Base-by-base conservation (phyloP, 64 coral and sea anemone species). In the Pachyseris speciosa region DNA sequence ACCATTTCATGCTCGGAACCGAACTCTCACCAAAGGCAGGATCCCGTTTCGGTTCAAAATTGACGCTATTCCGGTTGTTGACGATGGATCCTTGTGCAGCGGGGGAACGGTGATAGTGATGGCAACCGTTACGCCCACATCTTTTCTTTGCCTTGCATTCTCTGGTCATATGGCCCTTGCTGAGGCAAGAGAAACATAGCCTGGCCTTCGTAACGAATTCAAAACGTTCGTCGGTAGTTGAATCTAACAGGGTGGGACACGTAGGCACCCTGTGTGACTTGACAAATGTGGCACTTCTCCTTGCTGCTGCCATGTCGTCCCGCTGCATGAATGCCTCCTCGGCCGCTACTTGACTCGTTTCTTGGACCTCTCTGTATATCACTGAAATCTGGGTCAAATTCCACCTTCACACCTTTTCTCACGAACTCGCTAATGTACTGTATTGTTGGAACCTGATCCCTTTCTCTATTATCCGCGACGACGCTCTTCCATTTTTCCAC, bases 331-430 rank as follows among this genome's bases (percentile, higher is more conserved):
- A 68, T 34, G 6, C 65, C 65, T 20, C 20, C 20, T 68, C 65
- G 5, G 5, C 32, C 65, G n/a, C n/a, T n/a, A n/a, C n/a, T n/a
- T n/a, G n/a, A n/a, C n/a, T n/a, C n/a, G n/a, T n/a, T n/a, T n/a
- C n/a, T n/a, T n/a, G n/a, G n/a, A n/a, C n/a, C n/a, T n/a, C n/a
- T n/a, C n/a, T n/a, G n/a, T n/a, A n/a, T 52, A 29, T 34, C 80
- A 20, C 80, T 50, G 60, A 84, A 84, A n/a, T 84, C 80, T 19
- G 53, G 80, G 80, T 84, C 80, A 50, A 64, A 84, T 52, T 84
- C 80, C 5, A 50, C 80, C 59, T 84, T 84, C 33, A 84, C 80
- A n/a, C 80, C 20, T 39, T 37, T 84, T 31, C 80, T 84, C 9
- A 84, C 59, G 22, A 84, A 84, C 5, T 84, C 80, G n/a, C 5